phyloP scores from a whole-genome alignment of 1,140 invertebrate species.

The Asobara japonica region DNA sequence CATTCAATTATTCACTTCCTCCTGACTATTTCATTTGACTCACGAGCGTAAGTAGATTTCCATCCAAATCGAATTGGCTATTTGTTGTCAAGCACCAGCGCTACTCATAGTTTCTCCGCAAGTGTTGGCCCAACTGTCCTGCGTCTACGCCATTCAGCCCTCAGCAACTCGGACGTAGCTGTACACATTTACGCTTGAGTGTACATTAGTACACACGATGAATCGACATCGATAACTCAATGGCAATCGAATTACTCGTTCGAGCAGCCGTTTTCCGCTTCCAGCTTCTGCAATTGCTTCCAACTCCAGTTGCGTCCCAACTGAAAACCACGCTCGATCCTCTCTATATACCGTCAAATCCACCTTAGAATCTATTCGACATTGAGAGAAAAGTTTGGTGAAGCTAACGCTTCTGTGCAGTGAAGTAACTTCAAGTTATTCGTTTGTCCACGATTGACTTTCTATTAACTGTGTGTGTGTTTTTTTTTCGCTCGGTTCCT shows the following conservation, averaged over 20 bases:
- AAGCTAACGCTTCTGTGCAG: too few relatives aligned
- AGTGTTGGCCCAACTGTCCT: conserved; percentile 8
- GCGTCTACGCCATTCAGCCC: neutral
- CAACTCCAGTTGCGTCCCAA: neutral
- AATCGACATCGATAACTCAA: conserved; percentile 35
- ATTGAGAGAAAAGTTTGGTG: too few relatives aligned
- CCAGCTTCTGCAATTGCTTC: conserved; percentile 18
- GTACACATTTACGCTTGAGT: neutral
- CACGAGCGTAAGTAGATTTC: neutral
- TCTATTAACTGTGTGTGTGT: too few relatives aligned
- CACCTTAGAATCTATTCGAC: too few relatives aligned
- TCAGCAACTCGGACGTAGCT: neutral
- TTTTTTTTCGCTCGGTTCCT: too few relatives aligned
- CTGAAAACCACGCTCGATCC: neutral
- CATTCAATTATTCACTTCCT: neutral
- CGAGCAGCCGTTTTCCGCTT: conserved; percentile 19
- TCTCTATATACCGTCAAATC: neutral
- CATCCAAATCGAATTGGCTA: neutral
- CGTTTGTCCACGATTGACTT: too few relatives aligned
- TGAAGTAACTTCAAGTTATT: too few relatives aligned
- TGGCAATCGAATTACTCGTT: conserved; percentile 31
- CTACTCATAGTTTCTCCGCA: neutral
- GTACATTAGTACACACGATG: conserved; percentile 23
- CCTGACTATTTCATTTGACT: neutral
- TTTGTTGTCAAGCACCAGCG: neutral